Percentiles rank a stretch among this genome's conserved stretches.
Evolutionary conservation across 2,888 invertebrate species (phyloP).

Genomic region (Oligia latruncula): DNA sequence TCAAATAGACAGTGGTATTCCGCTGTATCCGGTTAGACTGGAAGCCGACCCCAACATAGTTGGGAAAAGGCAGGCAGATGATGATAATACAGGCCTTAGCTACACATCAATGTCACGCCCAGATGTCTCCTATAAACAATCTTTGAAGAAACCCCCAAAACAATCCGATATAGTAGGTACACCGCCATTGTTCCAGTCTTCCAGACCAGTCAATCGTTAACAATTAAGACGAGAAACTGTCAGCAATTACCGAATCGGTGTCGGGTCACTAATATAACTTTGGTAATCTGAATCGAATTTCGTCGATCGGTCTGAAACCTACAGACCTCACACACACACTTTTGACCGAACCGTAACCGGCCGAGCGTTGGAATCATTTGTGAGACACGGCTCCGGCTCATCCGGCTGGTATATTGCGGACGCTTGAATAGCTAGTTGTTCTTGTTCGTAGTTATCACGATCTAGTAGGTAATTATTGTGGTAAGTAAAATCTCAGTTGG

Average conservation of each 20-base stretch:
- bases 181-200: neutral
- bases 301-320: conserved; percentile 6
- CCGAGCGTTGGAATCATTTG: conserved; percentile 15
- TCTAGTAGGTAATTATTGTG: conserved; percentile 16
- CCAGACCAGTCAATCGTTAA: conserved; percentile 10
- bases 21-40: no score
- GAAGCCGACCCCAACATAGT: no score
- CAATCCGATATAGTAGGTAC: neutral
- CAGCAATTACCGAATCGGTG: conserved; percentile 20
- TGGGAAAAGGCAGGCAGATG: no score
- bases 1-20: no score
- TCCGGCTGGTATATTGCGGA: conserved; percentile 18
- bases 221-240: conserved; percentile 22
- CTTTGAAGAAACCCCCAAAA: neutral
- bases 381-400: conserved; percentile 8
- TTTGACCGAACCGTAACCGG: conserved; percentile 8
- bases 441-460: conserved; percentile 30
- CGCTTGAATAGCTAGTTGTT: conserved; percentile 14
- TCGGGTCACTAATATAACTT: conserved; percentile 30
- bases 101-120: conserved; percentile 4
- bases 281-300: conserved; percentile 22
- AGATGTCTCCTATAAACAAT: neutral
- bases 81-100: neutral
- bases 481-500: conserved; percentile 7
- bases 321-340: conserved; percentile 5